Conservation (phyloP, 2,113 vertebrate species). For the Alectura lathami region DNA sequence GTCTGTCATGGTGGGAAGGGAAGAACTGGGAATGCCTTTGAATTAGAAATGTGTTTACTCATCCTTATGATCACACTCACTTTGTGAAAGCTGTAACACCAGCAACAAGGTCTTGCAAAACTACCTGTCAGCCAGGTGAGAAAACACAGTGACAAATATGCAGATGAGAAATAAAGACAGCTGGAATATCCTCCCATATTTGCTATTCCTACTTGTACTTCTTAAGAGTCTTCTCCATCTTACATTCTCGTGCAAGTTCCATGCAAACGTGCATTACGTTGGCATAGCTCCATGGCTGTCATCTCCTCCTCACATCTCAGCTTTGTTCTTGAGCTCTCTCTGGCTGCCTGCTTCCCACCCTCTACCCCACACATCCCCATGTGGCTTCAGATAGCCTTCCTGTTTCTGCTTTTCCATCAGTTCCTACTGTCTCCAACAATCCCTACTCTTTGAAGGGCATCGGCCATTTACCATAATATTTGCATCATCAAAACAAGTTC, state of each 20-base stretch:
- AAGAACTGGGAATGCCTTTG: neutral
- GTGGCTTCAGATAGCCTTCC: neutral
- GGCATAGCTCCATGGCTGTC: neutral
- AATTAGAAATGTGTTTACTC: neutral
- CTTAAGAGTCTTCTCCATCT: neutral
- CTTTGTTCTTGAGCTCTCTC: neutral
- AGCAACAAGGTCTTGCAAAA: neutral
- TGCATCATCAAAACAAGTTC: neutral
- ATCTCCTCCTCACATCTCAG: too few relatives aligned
- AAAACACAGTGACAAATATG: neutral
- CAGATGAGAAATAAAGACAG: neutral
- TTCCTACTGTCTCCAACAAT: neutral
- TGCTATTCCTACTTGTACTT: neutral
- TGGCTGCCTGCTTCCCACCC: neutral
- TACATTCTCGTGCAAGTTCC: neutral
- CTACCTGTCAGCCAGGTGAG: neutral
- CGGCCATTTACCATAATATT: neutral
- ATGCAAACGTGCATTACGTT: accelerated
- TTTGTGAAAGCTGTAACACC: neutral
- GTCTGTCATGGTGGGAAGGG: neutral
- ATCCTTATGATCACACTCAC: neutral
- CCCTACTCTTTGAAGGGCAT: neutral
- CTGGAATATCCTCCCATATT: neutral
- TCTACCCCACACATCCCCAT: neutral
- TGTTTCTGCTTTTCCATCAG: neutral